phyloP scores from a whole-genome alignment of 1,140 invertebrate species.

The Anastrepha obliqua region DNA sequence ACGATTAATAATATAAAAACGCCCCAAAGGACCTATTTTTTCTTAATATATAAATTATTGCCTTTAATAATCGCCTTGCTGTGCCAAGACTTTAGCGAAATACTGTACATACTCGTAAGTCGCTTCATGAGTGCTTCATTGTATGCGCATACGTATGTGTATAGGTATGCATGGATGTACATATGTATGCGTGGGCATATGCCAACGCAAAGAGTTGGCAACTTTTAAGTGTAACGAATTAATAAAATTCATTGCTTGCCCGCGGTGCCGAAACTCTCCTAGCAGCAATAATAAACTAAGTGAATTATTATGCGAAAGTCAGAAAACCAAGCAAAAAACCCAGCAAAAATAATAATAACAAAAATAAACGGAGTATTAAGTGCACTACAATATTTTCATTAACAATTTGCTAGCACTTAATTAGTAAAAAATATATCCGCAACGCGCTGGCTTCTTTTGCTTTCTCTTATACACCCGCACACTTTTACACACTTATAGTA shows the following conservation, averaged over 20 bases:
- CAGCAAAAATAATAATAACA: neutral
- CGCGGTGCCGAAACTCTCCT: neutral
- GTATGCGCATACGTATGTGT: too few species aligned
- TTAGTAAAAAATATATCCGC: conserved; percentile 25
- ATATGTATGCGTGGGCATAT: neutral
- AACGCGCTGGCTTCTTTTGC: neutral
- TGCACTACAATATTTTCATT: conserved; percentile 44
- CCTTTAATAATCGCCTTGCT: too few species aligned
- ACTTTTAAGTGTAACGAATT: conserved; percentile 47
- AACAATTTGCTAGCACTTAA: conserved; percentile 49
- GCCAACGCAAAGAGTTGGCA: conserved; percentile 25
- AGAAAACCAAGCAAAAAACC: neutral
- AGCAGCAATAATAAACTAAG: conserved; percentile 19
- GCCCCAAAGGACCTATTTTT: too few species aligned
- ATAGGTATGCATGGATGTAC: neutral
- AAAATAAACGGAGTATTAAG: neutral
- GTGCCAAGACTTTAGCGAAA: too few species aligned
- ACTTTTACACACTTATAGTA: neutral
- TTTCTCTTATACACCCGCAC: neutral
- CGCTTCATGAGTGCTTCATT: too few species aligned
- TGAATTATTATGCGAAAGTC: conserved; percentile 21
- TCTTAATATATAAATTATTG: too few species aligned
- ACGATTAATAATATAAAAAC: too few species aligned
- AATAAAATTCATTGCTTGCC: conserved; percentile 49
- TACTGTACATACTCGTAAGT: too few species aligned